Conservation (phyloP, 1,140 invertebrate genomes). For the Lepidurus apus region DNA sequence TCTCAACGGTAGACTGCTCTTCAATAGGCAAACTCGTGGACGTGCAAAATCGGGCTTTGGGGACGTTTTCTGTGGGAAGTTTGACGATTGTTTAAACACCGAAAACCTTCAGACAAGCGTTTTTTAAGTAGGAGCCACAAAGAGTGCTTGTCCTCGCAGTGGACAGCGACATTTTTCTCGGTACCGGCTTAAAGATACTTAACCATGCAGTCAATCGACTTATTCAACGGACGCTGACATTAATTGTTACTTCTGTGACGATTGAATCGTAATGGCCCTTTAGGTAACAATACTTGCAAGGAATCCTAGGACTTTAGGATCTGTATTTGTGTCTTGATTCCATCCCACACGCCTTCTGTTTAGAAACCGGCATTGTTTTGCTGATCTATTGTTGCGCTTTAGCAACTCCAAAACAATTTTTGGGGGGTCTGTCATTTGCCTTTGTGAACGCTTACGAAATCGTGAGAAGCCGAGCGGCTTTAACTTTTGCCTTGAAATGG, state of each 20-base stretch:
- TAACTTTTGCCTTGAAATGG: neutral
- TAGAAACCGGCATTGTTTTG: neutral
- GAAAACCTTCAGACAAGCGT: neutral
- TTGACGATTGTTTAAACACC: conserved; percentile 14
- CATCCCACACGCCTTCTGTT: conserved; percentile 3
- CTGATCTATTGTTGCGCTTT: neutral
- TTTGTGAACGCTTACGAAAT: neutral
- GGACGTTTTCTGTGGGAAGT: neutral
- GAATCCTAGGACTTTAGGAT: neutral
- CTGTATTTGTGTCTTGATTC: neutral
- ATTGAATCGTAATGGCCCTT: neutral
- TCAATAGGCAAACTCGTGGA: conserved; percentile 7
- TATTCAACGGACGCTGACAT: neutral
- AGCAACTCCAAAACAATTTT: neutral
- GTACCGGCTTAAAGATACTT: neutral
- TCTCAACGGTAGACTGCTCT: conserved; percentile 4
- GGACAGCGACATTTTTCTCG: neutral
- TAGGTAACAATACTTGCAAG: neutral
- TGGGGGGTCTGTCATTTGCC: neutral
- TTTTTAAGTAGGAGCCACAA: neutral
- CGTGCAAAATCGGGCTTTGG: conserved; percentile 17
- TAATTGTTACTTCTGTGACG: neutral
- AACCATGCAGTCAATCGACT: conserved; percentile 9
- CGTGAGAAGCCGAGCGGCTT: neutral
- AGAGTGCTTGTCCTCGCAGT: neutral